phyloP scores from a whole-genome alignment of 1,140 invertebrate genomes.

The Zaprionus africanus region DNA sequence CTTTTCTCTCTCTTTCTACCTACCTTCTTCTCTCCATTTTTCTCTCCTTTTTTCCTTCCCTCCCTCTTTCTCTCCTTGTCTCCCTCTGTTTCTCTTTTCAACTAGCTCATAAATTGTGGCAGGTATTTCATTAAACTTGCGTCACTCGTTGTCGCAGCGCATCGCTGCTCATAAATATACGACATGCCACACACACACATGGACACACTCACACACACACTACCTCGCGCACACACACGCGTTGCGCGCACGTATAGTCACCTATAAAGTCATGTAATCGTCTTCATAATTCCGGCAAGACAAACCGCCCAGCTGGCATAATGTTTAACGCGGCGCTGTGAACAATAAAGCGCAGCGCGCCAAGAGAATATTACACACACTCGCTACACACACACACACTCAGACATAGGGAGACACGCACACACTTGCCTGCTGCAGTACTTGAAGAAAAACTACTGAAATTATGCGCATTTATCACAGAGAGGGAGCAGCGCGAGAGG shows the following conservation, averaged over 20 bases:
- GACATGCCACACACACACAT: constrained; percentile 33
- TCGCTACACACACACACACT: constrained; percentile 25
- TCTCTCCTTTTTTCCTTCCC: too few species aligned
- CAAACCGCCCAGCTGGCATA: constrained; percentile 68
- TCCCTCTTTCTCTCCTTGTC: background rate
- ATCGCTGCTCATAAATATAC: constrained; percentile 71
- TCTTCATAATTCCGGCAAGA: constrained; percentile 78
- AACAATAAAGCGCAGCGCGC: constrained; percentile 72
- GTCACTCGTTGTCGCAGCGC: constrained; percentile 58
- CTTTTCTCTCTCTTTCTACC: constrained; percentile 49
- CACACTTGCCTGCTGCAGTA: constrained; percentile 39
- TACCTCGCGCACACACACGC: constrained; percentile 15
- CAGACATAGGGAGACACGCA: constrained; percentile 7
- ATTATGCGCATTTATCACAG: constrained; percentile 83
- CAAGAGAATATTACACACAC: constrained; percentile 51
- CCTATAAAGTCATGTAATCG: constrained; percentile 80
- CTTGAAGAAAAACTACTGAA: constrained; percentile 74
- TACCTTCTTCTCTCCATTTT: background rate
- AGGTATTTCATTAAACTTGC: constrained; percentile 78
- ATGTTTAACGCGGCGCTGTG: constrained; percentile 75
- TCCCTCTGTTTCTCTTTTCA: constrained; percentile 36
- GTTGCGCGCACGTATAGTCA: constrained; percentile 32
- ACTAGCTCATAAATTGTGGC: constrained; percentile 72
- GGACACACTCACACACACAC: constrained; percentile 21
- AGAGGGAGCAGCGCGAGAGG: constrained; percentile 30